A percentile compares a stretch with the other conserved stretches of the same genome.
Conservation (phyloP, 2,797 vertebrate species). For the Epinephelus coioides region DNA sequence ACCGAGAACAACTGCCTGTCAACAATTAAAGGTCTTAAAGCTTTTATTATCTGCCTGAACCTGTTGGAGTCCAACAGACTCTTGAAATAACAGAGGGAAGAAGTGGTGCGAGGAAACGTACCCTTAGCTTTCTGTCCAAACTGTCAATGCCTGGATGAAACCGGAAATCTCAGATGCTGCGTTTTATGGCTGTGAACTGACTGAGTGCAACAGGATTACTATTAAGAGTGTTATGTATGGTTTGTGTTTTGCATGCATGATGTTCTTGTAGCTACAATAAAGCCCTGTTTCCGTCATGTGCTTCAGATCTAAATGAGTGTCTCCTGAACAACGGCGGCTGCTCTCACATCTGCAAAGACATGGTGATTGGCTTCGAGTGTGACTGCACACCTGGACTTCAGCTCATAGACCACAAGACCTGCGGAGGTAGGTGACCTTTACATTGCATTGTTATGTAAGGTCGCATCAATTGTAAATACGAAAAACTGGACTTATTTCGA, state of each 20-base stretch:
- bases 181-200: not conserved
- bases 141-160: not conserved
- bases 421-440: constrained; percentile 87
- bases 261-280: not conserved
- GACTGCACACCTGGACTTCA: constrained; percentile 96
- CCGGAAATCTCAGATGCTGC: not conserved
- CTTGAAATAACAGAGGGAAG: too few species aligned
- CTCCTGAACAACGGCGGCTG: constrained; percentile 96
- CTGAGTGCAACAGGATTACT: not conserved
- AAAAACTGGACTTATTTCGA: too few species aligned
- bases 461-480: not conserved
- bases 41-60: too few species aligned
- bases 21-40: too few species aligned
- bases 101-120: too few species aligned
- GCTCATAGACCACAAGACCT: constrained; percentile 94
- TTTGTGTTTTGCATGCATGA: not conserved
- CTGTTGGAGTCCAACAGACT: too few species aligned
- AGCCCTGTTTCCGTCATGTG: not conserved
- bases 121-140: not conserved
- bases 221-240: not conserved
- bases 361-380: constrained; percentile 93
- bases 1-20: too few species aligned
- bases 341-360: constrained; percentile 96
- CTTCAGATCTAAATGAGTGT: constrained; percentile 93
- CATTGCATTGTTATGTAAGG: not conserved